Evolutionary conservation across 1,140 invertebrate genomes (phyloP).

Genomic region (Diuraphis noxia): DNA sequence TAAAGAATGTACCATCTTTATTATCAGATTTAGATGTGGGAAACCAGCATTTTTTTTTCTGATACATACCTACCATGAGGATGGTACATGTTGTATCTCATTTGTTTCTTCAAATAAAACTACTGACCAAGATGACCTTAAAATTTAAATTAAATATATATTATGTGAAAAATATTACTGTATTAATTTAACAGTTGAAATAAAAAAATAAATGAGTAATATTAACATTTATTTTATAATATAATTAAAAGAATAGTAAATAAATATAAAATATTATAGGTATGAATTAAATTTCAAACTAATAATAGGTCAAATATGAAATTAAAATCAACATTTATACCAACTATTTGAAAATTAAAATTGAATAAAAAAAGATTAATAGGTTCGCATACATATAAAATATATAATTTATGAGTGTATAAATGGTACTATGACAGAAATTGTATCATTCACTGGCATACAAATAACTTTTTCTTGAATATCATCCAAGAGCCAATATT

Average conservation of each 20-base stretch:
- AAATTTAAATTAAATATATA: neutral
- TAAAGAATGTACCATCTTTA: neutral
- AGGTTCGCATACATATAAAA: neutral
- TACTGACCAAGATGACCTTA: neutral
- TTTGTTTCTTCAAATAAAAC: neutral
- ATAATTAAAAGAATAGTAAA: too few relatives aligned
- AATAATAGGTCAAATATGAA: too few relatives aligned
- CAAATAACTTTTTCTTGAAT: constrained; percentile 8
- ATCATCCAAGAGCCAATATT: neutral
- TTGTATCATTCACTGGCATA: neutral
- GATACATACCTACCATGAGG: neutral
- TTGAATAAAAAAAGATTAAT: neutral
- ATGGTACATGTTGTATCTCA: constrained; percentile 1
- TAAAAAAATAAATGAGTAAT: too few relatives aligned
- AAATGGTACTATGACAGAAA: neutral
- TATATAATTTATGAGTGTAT: neutral
- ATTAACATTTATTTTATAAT: too few relatives aligned
- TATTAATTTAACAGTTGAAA: too few relatives aligned
- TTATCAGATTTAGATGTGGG: neutral
- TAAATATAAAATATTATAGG: too few relatives aligned
- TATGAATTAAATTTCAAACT: neutral
- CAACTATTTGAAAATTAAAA: too few relatives aligned
- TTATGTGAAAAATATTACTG: neutral
- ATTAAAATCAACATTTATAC: too few relatives aligned
- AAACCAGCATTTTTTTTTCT: neutral